phyloP scores from a whole-genome alignment of 2,888 invertebrate genomes.

The Ormia ochracea region DNA sequence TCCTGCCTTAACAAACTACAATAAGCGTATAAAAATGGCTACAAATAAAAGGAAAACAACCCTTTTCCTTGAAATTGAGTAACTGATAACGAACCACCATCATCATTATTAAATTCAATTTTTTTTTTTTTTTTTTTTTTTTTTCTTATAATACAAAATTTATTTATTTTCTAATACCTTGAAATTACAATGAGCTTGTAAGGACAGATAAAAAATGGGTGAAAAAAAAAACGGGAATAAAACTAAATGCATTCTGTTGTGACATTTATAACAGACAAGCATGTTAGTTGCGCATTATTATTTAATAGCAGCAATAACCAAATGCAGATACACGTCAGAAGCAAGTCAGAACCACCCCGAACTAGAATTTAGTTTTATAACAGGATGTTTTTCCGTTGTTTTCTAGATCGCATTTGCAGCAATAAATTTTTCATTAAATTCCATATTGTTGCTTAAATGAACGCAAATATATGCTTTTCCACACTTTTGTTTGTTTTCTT shows the following conservation, averaged over 20 bases:
- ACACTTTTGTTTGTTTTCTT: too few species aligned
- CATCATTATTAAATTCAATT: conserved; percentile 49
- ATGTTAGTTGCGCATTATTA: conserved; percentile 52
- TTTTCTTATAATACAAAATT: conserved; percentile 22
- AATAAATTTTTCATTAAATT: too few species aligned
- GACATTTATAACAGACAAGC: conserved; percentile 56
- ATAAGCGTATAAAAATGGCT: conserved; percentile 69
- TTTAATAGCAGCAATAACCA: conserved; percentile 43
- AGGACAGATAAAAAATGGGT: not conserved
- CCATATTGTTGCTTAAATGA: too few species aligned
- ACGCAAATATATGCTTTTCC: too few species aligned
- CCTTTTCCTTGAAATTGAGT: conserved; percentile 65
- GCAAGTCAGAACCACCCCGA: conserved; percentile 4
- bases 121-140: too few species aligned
- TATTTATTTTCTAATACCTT: conserved; percentile 53
- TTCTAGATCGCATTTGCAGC: too few species aligned
- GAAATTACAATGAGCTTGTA: conserved; percentile 58
- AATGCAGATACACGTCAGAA: not conserved
- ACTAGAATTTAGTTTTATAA: not conserved
- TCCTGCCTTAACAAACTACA: too few species aligned
- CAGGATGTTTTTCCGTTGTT: conserved; percentile 34
- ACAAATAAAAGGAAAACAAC: conserved; percentile 69
- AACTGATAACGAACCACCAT: conserved; percentile 40
- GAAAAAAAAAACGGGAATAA: conserved; percentile 16
- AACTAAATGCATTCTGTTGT: conserved; percentile 38